Conservation (phyloP, 2,888 invertebrate genomes). For the Anorthoa munda region DNA sequence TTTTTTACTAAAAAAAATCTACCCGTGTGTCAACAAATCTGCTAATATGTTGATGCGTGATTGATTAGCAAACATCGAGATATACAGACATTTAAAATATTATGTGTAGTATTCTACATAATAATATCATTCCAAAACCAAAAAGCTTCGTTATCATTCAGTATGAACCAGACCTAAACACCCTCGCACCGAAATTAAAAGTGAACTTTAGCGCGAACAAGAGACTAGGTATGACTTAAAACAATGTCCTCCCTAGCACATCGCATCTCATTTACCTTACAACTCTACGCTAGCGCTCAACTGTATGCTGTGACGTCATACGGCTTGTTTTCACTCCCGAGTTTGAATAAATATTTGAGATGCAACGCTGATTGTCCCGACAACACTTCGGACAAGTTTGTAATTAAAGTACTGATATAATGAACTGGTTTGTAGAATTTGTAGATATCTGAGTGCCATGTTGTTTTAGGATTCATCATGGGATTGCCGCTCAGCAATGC, state of each 20-base stretch:
- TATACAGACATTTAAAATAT: no score
- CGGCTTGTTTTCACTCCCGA: slow-evolving; percentile 66
- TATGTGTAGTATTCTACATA: no score
- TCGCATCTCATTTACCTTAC: slow-evolving; percentile 81
- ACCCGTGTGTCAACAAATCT: no score
- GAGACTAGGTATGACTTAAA: slow-evolving; percentile 80
- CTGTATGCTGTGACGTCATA: slow-evolving; percentile 60
- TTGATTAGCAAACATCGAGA: no score
- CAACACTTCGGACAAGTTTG: slow-evolving; percentile 68
- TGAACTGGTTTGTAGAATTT: slow-evolving; percentile 57
- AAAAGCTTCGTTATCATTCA: slow-evolving; percentile 5
- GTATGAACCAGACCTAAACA: slow-evolving; percentile 61
- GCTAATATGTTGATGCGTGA: no score
- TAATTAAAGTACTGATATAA: slow-evolving; percentile 67
- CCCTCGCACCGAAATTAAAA: slow-evolving; percentile 82
- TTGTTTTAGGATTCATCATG: slow-evolving; percentile 46
- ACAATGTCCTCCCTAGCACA: slow-evolving; percentile 79
- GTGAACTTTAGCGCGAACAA: slow-evolving; percentile 80
- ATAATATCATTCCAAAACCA: not conserved
- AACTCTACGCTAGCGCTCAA: slow-evolving; percentile 58
- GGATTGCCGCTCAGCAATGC: slow-evolving; percentile 35
- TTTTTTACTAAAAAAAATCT: no score
- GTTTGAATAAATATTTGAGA: slow-evolving; percentile 72
- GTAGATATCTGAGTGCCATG: slow-evolving; percentile 34
- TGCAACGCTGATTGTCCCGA: slow-evolving; percentile 62